A percentile compares a stretch with the other conserved stretches of the same genome.
phyloP scores from a whole-genome alignment of 1,140 invertebrate genomes.

The Penaeus japonicus region DNA sequence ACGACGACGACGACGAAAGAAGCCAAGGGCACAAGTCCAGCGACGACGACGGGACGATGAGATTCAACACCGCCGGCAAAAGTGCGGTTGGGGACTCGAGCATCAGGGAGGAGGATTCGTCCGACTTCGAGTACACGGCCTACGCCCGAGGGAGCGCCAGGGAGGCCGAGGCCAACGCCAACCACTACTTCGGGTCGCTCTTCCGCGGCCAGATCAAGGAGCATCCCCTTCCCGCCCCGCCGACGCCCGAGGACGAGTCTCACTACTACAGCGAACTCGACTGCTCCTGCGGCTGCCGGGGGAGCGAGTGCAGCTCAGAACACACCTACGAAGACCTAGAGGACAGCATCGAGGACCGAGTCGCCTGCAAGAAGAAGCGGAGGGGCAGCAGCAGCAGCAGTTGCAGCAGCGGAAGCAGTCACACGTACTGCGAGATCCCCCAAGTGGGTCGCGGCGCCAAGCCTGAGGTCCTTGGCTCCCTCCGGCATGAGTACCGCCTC shows the following conservation, averaged over 20 bases:
- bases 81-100: slow-evolving; percentile 7
- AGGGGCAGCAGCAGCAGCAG: background rate
- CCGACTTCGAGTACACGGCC: slow-evolving; percentile 44
- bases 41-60: slow-evolving; percentile 49
- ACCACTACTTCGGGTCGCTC: background rate
- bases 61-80: slow-evolving; percentile 44
- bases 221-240: too few species aligned
- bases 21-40: slow-evolving; percentile 8
- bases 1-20: background rate
- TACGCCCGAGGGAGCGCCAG: background rate
- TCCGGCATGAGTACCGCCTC: slow-evolving; percentile 26
- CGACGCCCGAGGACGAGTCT: background rate
- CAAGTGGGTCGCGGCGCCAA: slow-evolving; percentile 36
- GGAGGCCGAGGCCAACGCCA: background rate
- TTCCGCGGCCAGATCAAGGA: background rate
- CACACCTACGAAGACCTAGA: slow-evolving; percentile 42
- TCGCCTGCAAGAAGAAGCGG: background rate
- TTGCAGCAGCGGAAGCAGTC: slow-evolving; percentile 10
- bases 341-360: background rate
- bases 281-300: slow-evolving; percentile 31
- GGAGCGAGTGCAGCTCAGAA: background rate
- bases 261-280: slow-evolving; percentile 38
- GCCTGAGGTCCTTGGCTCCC: slow-evolving; percentile 31
- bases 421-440: slow-evolving; percentile 43
- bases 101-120: slow-evolving; percentile 39